Evolutionary conservation across 2,797 vertebrate species (phyloP).

Genomic region (Chaetodon trifasciatus): DNA sequence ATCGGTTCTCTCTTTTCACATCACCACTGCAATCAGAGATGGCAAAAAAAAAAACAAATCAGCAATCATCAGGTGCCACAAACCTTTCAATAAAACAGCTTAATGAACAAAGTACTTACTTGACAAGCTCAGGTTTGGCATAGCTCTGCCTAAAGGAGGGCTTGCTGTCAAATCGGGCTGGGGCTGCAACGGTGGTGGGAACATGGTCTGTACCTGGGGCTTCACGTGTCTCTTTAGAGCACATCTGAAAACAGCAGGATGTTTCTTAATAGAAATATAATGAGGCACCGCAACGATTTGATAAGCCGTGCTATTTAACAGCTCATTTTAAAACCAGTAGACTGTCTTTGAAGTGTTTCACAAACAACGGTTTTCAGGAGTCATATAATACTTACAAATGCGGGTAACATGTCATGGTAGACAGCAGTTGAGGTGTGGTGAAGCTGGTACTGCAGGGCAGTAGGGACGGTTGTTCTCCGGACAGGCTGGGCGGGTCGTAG

Average conservation of each 20-base stretch:
- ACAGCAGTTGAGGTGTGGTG: slow-evolving; percentile 93
- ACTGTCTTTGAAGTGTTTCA: background rate
- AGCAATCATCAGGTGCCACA: background rate
- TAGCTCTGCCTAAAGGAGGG: slow-evolving; percentile 89
- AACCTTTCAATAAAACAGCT: background rate
- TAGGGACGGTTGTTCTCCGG: slow-evolving; percentile 88
- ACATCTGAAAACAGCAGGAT: slow-evolving; percentile 89
- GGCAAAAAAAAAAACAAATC: background rate
- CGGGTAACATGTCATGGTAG: slow-evolving; percentile 99
- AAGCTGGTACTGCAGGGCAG: slow-evolving; percentile 93
- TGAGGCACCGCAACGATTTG: background rate
- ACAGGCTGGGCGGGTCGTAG: slow-evolving; percentile 92
- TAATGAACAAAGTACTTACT: slow-evolving; percentile 74
- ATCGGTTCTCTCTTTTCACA: slow-evolving; percentile 90
- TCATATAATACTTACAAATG: slow-evolving; percentile 91
- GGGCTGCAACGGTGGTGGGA: slow-evolving; percentile 85
- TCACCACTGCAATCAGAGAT: slow-evolving; percentile 80
- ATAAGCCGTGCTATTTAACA: background rate
- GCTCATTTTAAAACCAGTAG: background rate
- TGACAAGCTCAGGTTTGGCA: slow-evolving; percentile 88
- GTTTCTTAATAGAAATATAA: background rate
- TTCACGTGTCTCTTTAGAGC: slow-evolving; percentile 93
- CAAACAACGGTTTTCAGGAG: background rate
- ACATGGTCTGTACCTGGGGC: slow-evolving; percentile 86
- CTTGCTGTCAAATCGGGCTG: slow-evolving; percentile 93